Conservation (phyloP, 2,888 invertebrate genomes). For the Marronus borbonicus region DNA sequence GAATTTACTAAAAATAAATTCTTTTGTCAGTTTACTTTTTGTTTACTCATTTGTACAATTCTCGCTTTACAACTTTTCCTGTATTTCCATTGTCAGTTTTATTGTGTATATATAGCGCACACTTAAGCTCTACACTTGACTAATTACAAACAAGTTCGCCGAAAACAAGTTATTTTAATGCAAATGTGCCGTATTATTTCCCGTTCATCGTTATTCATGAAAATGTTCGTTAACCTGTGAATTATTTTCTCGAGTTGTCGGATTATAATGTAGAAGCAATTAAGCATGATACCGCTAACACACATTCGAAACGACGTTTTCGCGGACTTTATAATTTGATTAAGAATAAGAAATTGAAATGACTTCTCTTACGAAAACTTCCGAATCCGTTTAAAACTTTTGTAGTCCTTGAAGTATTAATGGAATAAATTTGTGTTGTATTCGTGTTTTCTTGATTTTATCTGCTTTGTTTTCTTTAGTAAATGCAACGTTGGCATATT, state of each 20-base stretch:
- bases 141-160: not conserved
- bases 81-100: no score
- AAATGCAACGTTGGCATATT: no score
- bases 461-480: not conserved
- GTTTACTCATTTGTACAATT: not conserved
- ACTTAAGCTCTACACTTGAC: not conserved
- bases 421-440: conserved; percentile 12
- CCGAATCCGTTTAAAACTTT: conserved; percentile 2
- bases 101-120: no score
- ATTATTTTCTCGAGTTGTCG: not conserved
- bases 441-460: not conserved
- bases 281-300: conserved; percentile 20
- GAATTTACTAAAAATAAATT: not conserved
- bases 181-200: not conserved
- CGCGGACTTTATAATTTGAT: conserved; percentile 19
- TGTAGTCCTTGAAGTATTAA: not conserved
- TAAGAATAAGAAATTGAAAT: conserved; percentile 18
- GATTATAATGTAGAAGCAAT: conserved; percentile 21
- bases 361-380: conserved; percentile 7
- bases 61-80: no score
- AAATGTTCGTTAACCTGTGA: not conserved
- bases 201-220: not conserved
- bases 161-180: conserved; percentile 8
- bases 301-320: not conserved
- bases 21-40: not conserved